phyloP scores from a whole-genome alignment of 2,888 invertebrate genomes.

The Macrophya alboannulata region DNA sequence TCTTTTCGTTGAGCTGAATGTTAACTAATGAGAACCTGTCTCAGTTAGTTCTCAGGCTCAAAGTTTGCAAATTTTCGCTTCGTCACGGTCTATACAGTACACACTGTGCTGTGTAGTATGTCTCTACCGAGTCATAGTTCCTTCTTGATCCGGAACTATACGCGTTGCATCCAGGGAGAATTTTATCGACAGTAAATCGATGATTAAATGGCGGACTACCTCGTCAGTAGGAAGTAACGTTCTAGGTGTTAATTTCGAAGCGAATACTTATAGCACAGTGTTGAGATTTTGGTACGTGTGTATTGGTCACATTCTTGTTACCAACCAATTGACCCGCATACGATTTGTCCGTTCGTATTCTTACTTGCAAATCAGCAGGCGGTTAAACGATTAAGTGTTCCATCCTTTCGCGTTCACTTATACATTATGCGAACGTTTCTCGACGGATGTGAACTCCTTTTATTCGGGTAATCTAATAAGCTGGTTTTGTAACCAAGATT shows the following conservation, averaged over 20 bases:
- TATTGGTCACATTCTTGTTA: neutral
- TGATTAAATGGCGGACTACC: neutral
- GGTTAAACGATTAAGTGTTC: neutral
- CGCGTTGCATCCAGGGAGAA: neutral
- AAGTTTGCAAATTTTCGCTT: constrained; percentile 19
- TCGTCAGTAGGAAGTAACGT: neutral
- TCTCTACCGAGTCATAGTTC: neutral
- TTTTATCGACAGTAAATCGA: constrained; percentile 2
- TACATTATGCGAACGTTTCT: neutral
- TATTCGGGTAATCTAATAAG: constrained; percentile 23
- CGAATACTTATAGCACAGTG: neutral
- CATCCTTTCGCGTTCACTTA: constrained; percentile 9
- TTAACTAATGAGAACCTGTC: constrained; percentile 44
- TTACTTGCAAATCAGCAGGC: neutral
- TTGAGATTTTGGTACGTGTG: neutral
- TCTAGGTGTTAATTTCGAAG: neutral
- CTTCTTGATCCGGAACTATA: neutral
- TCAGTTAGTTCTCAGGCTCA: neutral
- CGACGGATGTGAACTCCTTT: constrained; percentile 40
- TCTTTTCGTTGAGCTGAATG: constrained; percentile 36
- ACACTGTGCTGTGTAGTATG: neutral
- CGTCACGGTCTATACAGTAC: neutral
- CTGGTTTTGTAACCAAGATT: constrained; percentile 5
- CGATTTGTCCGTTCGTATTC: neutral
- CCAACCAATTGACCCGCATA: constrained; percentile 35